Evolutionary conservation across 2,113 vertebrate species (phyloP).

Genomic region (Ailurus styani): DNA sequence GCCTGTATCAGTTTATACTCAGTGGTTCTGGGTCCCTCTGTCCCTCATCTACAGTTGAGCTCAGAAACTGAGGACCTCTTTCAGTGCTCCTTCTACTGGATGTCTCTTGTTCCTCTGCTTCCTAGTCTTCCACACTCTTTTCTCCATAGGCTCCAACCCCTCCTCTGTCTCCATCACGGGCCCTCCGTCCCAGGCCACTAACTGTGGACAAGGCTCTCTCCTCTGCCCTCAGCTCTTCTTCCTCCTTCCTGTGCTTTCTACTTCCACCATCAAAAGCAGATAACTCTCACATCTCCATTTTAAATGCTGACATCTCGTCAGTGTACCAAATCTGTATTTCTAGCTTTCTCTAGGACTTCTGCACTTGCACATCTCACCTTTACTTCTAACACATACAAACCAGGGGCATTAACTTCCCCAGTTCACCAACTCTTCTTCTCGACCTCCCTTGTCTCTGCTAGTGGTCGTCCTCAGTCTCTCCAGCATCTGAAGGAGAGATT

Average conservation of each 20-base stretch:
- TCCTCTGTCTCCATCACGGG: neutral
- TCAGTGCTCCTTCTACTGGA: neutral
- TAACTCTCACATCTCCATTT: neutral
- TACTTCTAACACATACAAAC: neutral
- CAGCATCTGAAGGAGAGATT: neutral
- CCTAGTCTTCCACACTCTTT: neutral
- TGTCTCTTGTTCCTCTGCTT: neutral
- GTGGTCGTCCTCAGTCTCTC: neutral
- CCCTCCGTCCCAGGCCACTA: neutral
- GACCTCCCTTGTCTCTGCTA: neutral
- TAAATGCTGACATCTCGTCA: neutral
- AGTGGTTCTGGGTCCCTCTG: neutral
- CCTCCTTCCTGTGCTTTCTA: neutral
- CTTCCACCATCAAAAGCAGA: neutral
- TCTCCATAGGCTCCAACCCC: neutral
- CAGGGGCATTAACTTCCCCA: neutral
- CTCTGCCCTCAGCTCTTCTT: neutral
- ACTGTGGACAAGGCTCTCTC: neutral
- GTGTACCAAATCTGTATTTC: neutral
- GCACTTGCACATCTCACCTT: neutral
- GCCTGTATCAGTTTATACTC: neutral
- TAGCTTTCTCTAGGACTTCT: neutral
- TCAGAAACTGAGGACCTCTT: neutral
- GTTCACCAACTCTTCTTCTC: neutral
- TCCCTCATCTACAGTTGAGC: neutral